A percentile compares a stretch with the other conserved stretches of the same genome.
Evolutionary conservation across 2,888 invertebrate species (phyloP).

Genomic region (Bembecia ichneumoniformis): DNA sequence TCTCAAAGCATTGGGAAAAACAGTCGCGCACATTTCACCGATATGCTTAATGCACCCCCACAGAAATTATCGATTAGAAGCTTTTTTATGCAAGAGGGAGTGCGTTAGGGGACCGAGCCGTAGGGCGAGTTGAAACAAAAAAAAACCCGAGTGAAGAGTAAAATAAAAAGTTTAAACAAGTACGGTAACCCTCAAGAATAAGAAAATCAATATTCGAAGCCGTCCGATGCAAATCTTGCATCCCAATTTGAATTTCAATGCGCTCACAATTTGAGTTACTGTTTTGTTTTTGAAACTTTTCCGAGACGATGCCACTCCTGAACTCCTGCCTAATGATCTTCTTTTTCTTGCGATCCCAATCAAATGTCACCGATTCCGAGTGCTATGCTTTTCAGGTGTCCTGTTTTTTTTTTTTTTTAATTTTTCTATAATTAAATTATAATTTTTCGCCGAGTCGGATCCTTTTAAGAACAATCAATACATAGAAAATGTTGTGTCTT

Average conservation of each 20-base stretch:
- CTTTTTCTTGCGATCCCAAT: too few species aligned
- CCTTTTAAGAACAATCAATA: too few species aligned
- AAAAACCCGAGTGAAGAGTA: slow-evolving; percentile 70
- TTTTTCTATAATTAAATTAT: too few species aligned
- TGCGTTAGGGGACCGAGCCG: slow-evolving; percentile 55
- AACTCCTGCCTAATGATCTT: too few species aligned
- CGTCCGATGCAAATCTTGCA: slow-evolving; percentile 67
- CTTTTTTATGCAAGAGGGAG: slow-evolving; percentile 73
- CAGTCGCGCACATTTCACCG: slow-evolving; percentile 57
- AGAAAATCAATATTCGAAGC: slow-evolving; percentile 68
- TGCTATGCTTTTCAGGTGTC: too few species aligned
- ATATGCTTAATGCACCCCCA: slow-evolving; percentile 74
- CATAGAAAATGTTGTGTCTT: too few species aligned
- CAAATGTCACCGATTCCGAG: too few species aligned
- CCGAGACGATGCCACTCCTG: slow-evolving; percentile 9
- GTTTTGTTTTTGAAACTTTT: slow-evolving; percentile 40
- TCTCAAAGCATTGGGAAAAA: slow-evolving; percentile 67
- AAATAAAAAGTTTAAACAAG: slow-evolving; percentile 73
- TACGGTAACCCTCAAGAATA: slow-evolving; percentile 61
- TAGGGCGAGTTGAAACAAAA: slow-evolving; percentile 71
- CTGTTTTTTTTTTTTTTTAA: too few species aligned
- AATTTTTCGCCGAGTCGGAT: too few species aligned
- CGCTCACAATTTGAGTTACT: slow-evolving; percentile 45
- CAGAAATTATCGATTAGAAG: slow-evolving; percentile 73
- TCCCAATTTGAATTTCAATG: slow-evolving; percentile 66